These are phyloP conservation scores for Takifugu bimaculatus DNA, from an alignment of 2,113 vertebrate species.

Conservation along the genomic window DNA sequence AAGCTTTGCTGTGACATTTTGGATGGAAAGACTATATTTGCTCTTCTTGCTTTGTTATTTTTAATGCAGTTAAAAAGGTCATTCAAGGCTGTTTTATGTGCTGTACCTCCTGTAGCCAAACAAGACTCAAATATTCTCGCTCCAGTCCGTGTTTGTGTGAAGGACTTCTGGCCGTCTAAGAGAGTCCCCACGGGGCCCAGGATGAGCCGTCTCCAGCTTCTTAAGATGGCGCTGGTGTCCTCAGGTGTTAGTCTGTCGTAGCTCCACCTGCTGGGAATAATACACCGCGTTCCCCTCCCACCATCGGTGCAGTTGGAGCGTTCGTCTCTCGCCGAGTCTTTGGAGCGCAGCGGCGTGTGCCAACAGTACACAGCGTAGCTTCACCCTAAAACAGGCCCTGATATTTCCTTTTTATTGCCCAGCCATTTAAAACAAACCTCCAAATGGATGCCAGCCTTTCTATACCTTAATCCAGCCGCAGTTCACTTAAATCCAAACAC, in stretches of 20 bases:
- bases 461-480: too few relatives aligned
- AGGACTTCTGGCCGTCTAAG: not conserved
- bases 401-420: too few relatives aligned
- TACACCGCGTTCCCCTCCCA: not conserved
- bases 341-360: not conserved
- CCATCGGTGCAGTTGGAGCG: not conserved
- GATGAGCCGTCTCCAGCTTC: slow-evolving; percentile 19
- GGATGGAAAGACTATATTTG: too few relatives aligned
- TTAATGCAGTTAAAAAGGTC: not conserved
- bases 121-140: not conserved
- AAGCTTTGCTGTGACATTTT: not conserved
- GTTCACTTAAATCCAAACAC: too few relatives aligned
- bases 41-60: too few relatives aligned
- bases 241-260: not conserved
- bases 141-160: not conserved
- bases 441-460: too few relatives aligned
- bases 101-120: too few relatives aligned
- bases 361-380: not conserved
- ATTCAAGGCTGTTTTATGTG: too few relatives aligned
- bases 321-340: slow-evolving; percentile 1
- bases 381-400: too few relatives aligned
- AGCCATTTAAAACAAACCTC: too few relatives aligned
- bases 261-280: slow-evolving; percentile 14
- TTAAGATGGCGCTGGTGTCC: slow-evolving; percentile 26
- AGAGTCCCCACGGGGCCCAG: slow-evolving; percentile 16